Evolutionary conservation across 2,113 vertebrate species (phyloP).

Genomic region (Chamaea fasciata): DNA sequence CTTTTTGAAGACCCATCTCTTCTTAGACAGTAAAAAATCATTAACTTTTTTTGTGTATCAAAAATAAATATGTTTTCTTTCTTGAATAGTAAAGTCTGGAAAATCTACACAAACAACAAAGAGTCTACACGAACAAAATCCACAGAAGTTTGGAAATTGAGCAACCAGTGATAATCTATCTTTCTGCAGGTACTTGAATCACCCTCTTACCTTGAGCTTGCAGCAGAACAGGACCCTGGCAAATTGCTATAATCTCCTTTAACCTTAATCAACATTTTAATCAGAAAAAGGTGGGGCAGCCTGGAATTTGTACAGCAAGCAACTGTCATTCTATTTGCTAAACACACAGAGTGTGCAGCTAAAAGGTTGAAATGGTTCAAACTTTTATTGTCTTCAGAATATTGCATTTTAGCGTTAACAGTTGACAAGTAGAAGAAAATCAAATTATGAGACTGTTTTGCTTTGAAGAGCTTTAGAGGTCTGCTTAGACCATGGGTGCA

Average conservation of each 20-base stretch:
- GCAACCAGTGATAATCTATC: background rate
- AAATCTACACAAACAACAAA: background rate
- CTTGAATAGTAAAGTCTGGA: background rate
- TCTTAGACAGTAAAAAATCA: background rate
- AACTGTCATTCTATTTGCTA: conserved; percentile 3
- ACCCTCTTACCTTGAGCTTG: background rate
- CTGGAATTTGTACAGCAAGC: background rate
- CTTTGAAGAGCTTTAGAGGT: background rate
- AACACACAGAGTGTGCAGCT: background rate
- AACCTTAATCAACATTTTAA: conserved; percentile 39
- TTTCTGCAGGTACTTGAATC: background rate
- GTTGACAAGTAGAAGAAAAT: conserved; percentile 20
- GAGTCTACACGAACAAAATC: background rate
- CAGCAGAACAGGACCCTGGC: background rate
- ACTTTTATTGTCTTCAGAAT: conserved; percentile 18
- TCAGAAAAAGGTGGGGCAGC: background rate
- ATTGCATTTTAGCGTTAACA: conserved; percentile 19
- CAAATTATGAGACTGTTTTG: background rate
- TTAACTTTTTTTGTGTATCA: background rate
- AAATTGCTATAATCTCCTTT: conserved; percentile 38
- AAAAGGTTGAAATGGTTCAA: conserved; percentile 1
- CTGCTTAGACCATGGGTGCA: background rate
- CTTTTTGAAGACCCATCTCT: background rate
- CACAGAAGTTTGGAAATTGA: background rate
- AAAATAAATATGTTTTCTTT: background rate